These are phyloP conservation scores for Tenthredo notha DNA, from an alignment of 2,888 invertebrate genomes.

Conservation along the genomic window DNA sequence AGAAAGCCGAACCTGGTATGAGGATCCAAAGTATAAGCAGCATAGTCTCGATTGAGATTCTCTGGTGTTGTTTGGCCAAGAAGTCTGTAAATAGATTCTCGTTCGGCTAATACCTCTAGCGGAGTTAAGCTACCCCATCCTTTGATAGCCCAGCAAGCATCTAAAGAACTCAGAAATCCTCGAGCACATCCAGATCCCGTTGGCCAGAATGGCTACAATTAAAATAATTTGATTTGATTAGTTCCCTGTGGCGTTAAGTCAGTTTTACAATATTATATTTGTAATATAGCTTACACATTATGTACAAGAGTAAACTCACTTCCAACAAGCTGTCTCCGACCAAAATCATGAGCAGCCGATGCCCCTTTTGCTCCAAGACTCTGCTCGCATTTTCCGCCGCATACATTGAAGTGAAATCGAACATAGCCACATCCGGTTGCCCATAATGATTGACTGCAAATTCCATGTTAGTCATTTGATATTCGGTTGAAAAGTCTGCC, in stretches of 20 bases:
- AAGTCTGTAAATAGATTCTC: slow-evolving; percentile 95
- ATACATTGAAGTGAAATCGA: slow-evolving; percentile 99
- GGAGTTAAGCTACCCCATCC: slow-evolving; percentile 89
- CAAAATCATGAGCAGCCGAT: slow-evolving; percentile 91
- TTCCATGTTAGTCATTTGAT: slow-evolving; percentile 91
- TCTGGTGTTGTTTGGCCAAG: slow-evolving; percentile 96
- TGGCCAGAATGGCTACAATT: slow-evolving; percentile 94
- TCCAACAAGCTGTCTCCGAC: slow-evolving; percentile 98
- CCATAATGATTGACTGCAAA: slow-evolving; percentile 99
- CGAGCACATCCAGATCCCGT: slow-evolving; percentile 99
- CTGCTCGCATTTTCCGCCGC: slow-evolving; percentile 97
- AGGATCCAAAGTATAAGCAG: slow-evolving; percentile 92
- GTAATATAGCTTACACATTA: not conserved
- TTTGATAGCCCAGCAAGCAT: slow-evolving; percentile 97
- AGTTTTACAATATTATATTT: not conserved
- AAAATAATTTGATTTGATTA: slow-evolving; percentile 62
- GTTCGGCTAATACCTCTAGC: slow-evolving; percentile 93
- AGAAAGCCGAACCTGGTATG: slow-evolving; percentile 82
- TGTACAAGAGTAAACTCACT: slow-evolving; percentile 76
- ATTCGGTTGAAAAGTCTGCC: slow-evolving; percentile 95
- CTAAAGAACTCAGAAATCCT: slow-evolving; percentile 96
- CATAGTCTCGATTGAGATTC: slow-evolving; percentile 94
- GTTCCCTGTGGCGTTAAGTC: not conserved
- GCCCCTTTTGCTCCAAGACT: slow-evolving; percentile 87
- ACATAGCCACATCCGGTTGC: slow-evolving; percentile 98